Base-by-base conservation (phyloP, 2,113 vertebrate genomes). In the Megatriorchis doriae region DNA sequence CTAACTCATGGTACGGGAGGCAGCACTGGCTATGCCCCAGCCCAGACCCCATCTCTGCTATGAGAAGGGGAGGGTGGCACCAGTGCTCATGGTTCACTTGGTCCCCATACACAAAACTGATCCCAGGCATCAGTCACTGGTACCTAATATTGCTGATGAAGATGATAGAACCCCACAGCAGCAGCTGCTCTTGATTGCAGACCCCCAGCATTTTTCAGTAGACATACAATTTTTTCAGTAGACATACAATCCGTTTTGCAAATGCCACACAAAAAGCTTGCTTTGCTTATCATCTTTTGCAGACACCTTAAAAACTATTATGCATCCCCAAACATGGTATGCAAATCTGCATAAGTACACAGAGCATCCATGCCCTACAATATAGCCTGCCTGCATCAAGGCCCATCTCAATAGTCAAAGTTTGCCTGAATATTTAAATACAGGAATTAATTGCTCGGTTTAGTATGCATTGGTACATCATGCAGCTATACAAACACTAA, bases 41-140 rank as follows among this genome's bases (percentile, higher is more conserved):
- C 52, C 38, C 56, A 0, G 4, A 22, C 26, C 13, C 40, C 58
- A 34, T 7, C 53, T 77, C 59, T 34, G 58, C 75, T 26, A 7
- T 3, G 13, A 68, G 40, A 32, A 73, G 56, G 42, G 10, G n/a
- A 83, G 34, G 11, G 45, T 59, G 81, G 63, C 72, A 50, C 19
- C 40, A 66, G 40, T 9, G 9, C 42, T 53, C 0, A 0, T 10
- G 5, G 56, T 42, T 82, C 0, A 0, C 48, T 17, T 21, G 21
- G 16, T 82, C 81, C 62, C 45, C 5, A 8, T 47, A 38, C 58
- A 52, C 2, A 4, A 82, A 80, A 47, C 12, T 23, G 71, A 61
- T 43, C 14, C 21, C 19, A 8, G 66, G 61, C 22, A 73, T 27
- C 67, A 66, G 56, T 3, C 23, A 19, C 2, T 1, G 34, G 27